Conservation (phyloP, 2,113 vertebrate species). For the Oncorhynchus kisutch region DNA sequence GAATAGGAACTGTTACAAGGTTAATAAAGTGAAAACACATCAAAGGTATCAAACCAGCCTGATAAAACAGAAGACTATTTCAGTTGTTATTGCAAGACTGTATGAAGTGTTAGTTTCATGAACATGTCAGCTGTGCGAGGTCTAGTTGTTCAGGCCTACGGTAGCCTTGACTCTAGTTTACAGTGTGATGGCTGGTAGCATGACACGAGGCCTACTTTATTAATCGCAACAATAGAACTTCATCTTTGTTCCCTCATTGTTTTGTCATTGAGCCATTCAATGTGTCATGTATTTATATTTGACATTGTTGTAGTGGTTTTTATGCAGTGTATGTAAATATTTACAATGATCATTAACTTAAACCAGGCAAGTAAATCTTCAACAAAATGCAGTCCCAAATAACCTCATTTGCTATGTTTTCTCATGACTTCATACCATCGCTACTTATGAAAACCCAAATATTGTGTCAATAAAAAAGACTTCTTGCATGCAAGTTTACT, state of each 20-base stretch:
- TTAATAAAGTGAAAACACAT: slow-evolving; percentile 11
- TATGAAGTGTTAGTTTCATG: not conserved
- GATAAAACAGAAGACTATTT: slow-evolving; percentile 3
- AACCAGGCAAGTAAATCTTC: not conserved
- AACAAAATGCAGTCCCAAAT: not conserved
- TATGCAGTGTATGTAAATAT: not conserved
- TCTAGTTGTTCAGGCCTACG: not conserved
- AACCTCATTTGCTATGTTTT: not conserved
- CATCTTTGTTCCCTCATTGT: not conserved
- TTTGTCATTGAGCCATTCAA: not conserved
- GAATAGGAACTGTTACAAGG: not conserved
- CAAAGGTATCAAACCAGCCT: slow-evolving; percentile 13
- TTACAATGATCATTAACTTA: not conserved
- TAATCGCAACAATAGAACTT: no score
- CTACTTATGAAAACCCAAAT: slow-evolving; percentile 3
- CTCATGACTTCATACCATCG: not conserved
- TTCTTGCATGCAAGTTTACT: slow-evolving; percentile 11
- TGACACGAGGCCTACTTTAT: no score
- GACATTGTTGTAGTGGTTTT: not conserved
- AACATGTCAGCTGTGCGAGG: not conserved
- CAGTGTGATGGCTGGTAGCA: no score
- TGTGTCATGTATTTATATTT: not conserved
- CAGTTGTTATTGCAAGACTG: slow-evolving; percentile 3
- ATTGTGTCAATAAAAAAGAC: slow-evolving; percentile 7
- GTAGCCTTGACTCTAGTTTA: no score